These are phyloP conservation scores for Aythya baeri DNA, from an alignment of 2,113 vertebrate genomes.

Conservation along the genomic window DNA sequence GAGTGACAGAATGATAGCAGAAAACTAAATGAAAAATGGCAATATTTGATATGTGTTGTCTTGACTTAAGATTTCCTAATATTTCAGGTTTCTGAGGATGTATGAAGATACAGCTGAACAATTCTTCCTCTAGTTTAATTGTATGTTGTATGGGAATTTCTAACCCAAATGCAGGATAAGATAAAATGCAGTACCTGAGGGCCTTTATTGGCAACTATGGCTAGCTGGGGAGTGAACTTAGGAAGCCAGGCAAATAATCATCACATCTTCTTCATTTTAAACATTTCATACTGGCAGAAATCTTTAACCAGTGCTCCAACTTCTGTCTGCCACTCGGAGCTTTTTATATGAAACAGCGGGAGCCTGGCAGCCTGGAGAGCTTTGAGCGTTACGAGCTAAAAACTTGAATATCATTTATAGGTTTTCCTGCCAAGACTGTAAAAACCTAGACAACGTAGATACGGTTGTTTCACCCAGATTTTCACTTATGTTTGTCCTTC, in stretches of 20 bases:
- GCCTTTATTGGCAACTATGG: neutral
- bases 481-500: slow-evolving; percentile 39
- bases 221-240: neutral
- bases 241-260: slow-evolving; percentile 46
- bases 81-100: neutral
- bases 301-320: slow-evolving; percentile 60
- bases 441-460: slow-evolving; percentile 54
- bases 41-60: neutral
- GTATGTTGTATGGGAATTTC: neutral
- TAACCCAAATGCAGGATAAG: neutral
- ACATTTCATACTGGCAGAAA: slow-evolving; percentile 56
- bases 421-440: slow-evolving; percentile 56
- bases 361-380: slow-evolving; percentile 58
- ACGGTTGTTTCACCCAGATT: slow-evolving; percentile 29
- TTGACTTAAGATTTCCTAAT: neutral
- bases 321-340: slow-evolving; percentile 59
- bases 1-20: neutral
- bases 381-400: neutral
- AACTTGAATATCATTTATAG: slow-evolving; percentile 55
- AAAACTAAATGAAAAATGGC: neutral
- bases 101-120: neutral
- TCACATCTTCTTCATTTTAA: slow-evolving; percentile 59
- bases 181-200: neutral
- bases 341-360: slow-evolving; percentile 68
- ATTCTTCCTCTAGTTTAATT: neutral